Percentiles rank a stretch among this genome's conserved stretches.
These are phyloP conservation scores for Tylochromis polylepis DNA, from an alignment of 2,113 vertebrate genomes.

Conservation along the genomic window DNA sequence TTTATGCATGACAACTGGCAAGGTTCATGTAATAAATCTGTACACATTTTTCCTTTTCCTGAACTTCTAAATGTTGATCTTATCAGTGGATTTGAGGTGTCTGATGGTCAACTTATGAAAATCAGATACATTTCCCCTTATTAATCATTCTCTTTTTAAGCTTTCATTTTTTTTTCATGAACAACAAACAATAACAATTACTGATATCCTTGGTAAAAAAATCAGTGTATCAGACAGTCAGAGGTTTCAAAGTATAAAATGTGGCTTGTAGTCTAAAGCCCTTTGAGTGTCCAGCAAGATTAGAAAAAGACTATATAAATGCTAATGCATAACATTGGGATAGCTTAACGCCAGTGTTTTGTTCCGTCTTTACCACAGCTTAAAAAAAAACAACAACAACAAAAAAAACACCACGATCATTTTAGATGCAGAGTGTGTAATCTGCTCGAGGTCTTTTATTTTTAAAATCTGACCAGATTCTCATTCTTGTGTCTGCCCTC, in stretches of 20 bases:
- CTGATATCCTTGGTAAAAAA: neutral
- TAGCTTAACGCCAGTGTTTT: neutral
- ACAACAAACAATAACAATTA: neutral
- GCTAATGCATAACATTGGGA: neutral
- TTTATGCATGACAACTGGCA: fast-evolving
- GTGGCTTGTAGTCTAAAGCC: neutral
- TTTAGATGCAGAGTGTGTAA: neutral
- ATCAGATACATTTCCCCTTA: neutral
- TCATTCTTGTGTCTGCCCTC: neutral
- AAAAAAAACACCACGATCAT: neutral
- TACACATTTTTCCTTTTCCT: neutral
- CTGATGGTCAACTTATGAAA: fast-evolving
- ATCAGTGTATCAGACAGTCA: neutral
- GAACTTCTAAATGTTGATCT: neutral
- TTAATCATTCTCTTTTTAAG: fast-evolving
- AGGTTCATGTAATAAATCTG: neutral
- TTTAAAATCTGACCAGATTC: neutral
- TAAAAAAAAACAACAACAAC: neutral
- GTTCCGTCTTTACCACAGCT: neutral
- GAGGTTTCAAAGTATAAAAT: neutral
- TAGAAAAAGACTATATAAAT: neutral
- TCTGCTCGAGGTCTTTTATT: neutral
- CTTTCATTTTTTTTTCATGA: neutral
- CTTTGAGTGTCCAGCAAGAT: neutral
- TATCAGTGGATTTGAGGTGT: neutral